Evolutionary conservation across 2,113 vertebrate species (phyloP).

Genomic region (Caloenas nicobarica): DNA sequence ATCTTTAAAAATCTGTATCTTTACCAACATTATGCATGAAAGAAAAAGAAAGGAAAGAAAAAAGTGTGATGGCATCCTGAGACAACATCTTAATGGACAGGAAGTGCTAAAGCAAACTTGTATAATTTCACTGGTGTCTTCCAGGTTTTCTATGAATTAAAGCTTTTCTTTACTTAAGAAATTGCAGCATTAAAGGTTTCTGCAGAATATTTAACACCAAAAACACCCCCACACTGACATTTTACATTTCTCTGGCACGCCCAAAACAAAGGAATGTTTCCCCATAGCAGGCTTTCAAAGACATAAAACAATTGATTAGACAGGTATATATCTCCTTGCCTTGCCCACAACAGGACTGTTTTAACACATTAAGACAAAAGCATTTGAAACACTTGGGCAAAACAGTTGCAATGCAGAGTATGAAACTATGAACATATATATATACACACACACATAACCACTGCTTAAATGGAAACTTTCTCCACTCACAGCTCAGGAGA

Average conservation of each 20-base stretch:
- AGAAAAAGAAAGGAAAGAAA: not conserved
- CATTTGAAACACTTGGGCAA: not conserved
- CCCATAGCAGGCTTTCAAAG: not conserved
- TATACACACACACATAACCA: not conserved
- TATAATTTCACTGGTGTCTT: not conserved
- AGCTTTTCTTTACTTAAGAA: not conserved
- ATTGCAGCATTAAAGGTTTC: not conserved
- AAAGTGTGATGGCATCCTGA: not conserved
- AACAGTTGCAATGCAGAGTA: not conserved
- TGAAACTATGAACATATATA: not conserved
- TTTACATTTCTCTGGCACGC: not conserved
- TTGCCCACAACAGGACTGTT: not conserved
- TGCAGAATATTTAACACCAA: not conserved
- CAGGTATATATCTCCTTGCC: not conserved
- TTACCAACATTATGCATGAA: not conserved
- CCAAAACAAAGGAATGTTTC: not conserved
- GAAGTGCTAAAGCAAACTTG: not conserved
- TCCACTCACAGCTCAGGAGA: not conserved
- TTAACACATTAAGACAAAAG: not conserved
- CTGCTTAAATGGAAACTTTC: not conserved
- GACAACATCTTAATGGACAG: not conserved
- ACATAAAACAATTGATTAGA: not conserved
- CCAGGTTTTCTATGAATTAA: not conserved
- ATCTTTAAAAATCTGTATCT: not conserved
- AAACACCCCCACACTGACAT: not conserved